Evolutionary conservation across 2,113 vertebrate species (phyloP).

Genomic region (Empidonax traillii): DNA sequence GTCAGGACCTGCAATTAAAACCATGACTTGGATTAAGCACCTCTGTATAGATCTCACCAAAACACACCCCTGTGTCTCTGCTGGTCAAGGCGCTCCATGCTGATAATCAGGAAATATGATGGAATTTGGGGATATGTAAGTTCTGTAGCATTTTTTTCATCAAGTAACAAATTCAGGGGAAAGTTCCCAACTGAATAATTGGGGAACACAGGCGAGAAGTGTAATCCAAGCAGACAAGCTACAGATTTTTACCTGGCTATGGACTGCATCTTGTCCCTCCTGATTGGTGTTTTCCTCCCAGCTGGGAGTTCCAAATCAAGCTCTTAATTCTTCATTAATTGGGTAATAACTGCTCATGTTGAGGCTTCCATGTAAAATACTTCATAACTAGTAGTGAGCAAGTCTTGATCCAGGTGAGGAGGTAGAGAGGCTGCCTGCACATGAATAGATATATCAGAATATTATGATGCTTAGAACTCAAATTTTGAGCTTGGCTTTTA

Average conservation of each 20-base stretch:
- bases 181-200: not conserved
- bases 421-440: not conserved
- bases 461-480: not conserved
- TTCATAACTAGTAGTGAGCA: not conserved
- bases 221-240: not conserved
- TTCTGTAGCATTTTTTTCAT: not conserved
- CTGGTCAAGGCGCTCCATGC: not conserved
- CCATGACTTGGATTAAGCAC: not conserved
- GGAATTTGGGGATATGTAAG: not conserved
- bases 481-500: not conserved
- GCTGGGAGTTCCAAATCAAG: not conserved
- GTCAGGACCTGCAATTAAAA: not conserved
- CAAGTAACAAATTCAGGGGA: not conserved
- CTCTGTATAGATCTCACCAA: not conserved
- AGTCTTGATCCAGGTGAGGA: not conserved
- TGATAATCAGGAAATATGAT: not conserved
- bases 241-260: not conserved
- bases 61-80: not conserved
- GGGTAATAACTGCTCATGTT: not conserved
- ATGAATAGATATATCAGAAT: not conserved
- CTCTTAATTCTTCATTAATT: not conserved
- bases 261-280: not conserved
- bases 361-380: not conserved
- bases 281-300: not conserved
- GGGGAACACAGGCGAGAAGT: not conserved